Evolutionary conservation across 2,797 vertebrate species (phyloP), one percentile per base, ranked within the genome.

Genomic region (Catostomus latipinnis): DNA sequence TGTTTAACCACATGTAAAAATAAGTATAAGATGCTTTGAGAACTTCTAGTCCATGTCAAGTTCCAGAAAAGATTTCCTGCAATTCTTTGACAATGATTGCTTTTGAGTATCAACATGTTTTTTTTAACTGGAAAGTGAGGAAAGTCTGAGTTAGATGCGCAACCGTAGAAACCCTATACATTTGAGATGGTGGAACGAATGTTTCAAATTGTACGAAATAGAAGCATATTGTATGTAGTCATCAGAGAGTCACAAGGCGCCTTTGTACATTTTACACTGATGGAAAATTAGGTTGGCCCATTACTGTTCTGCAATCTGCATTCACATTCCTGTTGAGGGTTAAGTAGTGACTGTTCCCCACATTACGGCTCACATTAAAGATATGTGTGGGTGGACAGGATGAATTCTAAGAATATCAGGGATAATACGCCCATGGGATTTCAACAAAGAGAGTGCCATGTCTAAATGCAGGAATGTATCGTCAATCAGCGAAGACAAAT

Each of bases 21-120:
- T 71, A 53, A 77, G 56, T 48, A 82, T 69, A 75, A 78, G 75
- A 58, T 73, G 46, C 74, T 74, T 78, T 74, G 46, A 48, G 81
- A 78, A 85, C 74, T 79, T 83, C 90, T 91, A 86, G 83, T 71
- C 82, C 86, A 85, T 71, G 81, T 90, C 90, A 89, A 87, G 78
- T 69, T 77, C 70, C 9, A 60, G 43, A 78, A 43, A 82, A 76
- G 78, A 70, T 78, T 78, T 65, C 61, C 63, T 74, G 83, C 79
- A 65, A 74, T 75, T 80, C 43, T 74, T 62, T 76, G 83, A 90
- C 3, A 89, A 82, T 52, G 63, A 89, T 86, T 45, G 69, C 78
- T 65, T 54, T 68, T 67, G 72, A 81, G 89, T 84, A 83, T 67
- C 78, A 90, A 91, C 91, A 93, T 92, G 90, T 92, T 92, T 90